A percentile compares a stretch with the other conserved stretches of the same genome.
phyloP scores from a whole-genome alignment of 2,113 vertebrate species.

The Pungitius pungitius region DNA sequence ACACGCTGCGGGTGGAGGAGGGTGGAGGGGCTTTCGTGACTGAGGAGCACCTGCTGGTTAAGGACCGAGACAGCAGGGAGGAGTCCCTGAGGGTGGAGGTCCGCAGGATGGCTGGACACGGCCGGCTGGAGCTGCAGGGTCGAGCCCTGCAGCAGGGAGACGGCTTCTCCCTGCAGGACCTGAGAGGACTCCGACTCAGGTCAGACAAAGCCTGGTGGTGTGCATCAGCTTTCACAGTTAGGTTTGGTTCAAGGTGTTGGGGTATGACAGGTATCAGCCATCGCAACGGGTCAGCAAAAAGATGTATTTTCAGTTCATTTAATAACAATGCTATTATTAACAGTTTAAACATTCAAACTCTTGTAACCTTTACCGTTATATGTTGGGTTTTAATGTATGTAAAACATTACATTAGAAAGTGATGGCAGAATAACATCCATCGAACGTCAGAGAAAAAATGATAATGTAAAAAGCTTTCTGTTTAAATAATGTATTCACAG shows the following conservation, averaged over 20 bases:
- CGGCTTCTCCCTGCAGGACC: constrained; percentile 71
- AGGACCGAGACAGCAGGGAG: constrained; percentile 75
- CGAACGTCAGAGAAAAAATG: not conserved
- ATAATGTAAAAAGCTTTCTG: too few species aligned
- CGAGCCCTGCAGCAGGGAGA: constrained; percentile 56
- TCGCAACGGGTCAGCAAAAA: not conserved
- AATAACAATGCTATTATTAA: not conserved
- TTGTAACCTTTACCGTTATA: not conserved
- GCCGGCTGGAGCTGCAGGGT: constrained; percentile 70
- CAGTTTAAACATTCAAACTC: not conserved
- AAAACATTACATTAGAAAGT: not conserved
- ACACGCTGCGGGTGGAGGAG: constrained; percentile 79
- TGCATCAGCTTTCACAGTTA: not conserved
- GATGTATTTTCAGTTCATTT: not conserved
- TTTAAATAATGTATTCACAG: too few species aligned
- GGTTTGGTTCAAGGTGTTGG: not conserved
- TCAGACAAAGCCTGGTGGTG: constrained; percentile 3
- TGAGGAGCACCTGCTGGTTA: constrained; percentile 77
- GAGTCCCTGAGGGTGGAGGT: constrained; percentile 71
- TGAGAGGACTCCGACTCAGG: constrained; percentile 67
- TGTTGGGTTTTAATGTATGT: not conserved
- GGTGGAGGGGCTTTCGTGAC: constrained; percentile 70
- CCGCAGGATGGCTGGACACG: constrained; percentile 54
- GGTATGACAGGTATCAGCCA: not conserved
- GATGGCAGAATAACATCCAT: not conserved